A percentile compares a stretch with the other conserved stretches of the same genome.
Evolutionary conservation across 2,797 vertebrate genomes (phyloP).

Genomic region (Falco biarmicus): DNA sequence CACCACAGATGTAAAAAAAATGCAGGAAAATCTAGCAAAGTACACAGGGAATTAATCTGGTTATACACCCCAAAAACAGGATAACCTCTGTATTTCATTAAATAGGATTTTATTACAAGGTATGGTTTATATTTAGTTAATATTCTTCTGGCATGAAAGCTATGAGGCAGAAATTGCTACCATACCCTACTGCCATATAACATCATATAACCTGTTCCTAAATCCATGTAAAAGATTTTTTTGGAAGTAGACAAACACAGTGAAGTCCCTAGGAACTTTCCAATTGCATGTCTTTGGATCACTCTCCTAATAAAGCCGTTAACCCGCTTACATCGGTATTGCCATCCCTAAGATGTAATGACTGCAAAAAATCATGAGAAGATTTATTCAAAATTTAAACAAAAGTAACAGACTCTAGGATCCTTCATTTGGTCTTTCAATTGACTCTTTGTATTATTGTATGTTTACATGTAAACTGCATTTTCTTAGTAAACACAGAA

Average conservation of each 20-base stretch:
- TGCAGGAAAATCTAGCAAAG: neutral
- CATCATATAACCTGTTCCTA: neutral
- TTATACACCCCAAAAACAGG: neutral
- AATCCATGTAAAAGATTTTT: constrained; percentile 4
- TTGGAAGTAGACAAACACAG: neutral
- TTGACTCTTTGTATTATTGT: neutral
- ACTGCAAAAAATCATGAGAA: neutral
- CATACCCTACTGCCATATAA: neutral
- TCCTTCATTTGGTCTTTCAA: neutral
- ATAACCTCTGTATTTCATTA: constrained; percentile 25
- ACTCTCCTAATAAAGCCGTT: neutral
- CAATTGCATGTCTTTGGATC: neutral
- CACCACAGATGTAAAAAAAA: neutral
- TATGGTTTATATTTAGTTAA: constrained; percentile 14
- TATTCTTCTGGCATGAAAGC: neutral
- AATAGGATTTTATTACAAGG: constrained; percentile 6
- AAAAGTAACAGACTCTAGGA: neutral
- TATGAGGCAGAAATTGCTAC: constrained; percentile 14
- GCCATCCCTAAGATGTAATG: neutral
- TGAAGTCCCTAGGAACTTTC: neutral
- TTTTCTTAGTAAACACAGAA: neutral
- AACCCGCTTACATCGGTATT: neutral
- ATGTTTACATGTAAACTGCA: neutral
- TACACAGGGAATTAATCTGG: neutral
- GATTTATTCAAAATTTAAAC: neutral